Base-by-base conservation (phyloP, 64 coral and sea anemone species). In the Actinia equina region DNA sequence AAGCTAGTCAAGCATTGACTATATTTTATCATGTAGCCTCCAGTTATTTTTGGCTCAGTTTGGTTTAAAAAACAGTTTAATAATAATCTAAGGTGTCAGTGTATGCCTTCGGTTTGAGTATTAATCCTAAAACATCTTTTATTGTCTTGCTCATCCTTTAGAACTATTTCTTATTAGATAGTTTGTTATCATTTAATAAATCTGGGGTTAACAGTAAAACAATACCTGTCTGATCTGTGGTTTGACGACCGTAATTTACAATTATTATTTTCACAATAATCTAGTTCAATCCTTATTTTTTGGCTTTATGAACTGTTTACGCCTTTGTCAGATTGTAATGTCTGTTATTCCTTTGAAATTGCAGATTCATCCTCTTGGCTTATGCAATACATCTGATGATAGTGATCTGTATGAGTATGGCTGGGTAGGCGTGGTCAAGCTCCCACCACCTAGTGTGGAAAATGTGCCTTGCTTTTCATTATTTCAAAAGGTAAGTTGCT, bases 301-400 rank as follows among this genome's bases (percentile, higher is more conserved):
- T 74, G 11, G 23, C 14, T 41, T 11, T 74, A 14, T 30, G 5
- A 74, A 23, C 9, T 71, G 22, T 71, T 71, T 71, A 26, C 0
- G 1, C 46, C 46, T 74, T 74, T 74, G n/a, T 74, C n/a, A 74
- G 3, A 41, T 27, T 41, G 69, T 74, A 5, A 74, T 30, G 10
- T 74, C 69, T 30, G 11, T 74, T 42, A 3, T 74, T 37, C 1
- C 26, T 74, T 42, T 74, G 17, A 10, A 30, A 37, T 41, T 55
- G 20, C 87, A 98, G 96, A 89, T 98, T 45, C 93, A 95, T 43
- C 96, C 96, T 9, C 71, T 98, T 88, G 96, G 96, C 6, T 61
- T 98, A 56, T 98, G 96, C 71, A 98, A 98, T 42, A 98, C 93
- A n/a, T 98, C 96, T 43, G 90, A 92, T 85, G 93, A 92, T 69